Percentiles rank a stretch among this genome's conserved stretches.
Conservation (phyloP, 2,113 vertebrate species). For the Oplegnathus fasciatus region DNA sequence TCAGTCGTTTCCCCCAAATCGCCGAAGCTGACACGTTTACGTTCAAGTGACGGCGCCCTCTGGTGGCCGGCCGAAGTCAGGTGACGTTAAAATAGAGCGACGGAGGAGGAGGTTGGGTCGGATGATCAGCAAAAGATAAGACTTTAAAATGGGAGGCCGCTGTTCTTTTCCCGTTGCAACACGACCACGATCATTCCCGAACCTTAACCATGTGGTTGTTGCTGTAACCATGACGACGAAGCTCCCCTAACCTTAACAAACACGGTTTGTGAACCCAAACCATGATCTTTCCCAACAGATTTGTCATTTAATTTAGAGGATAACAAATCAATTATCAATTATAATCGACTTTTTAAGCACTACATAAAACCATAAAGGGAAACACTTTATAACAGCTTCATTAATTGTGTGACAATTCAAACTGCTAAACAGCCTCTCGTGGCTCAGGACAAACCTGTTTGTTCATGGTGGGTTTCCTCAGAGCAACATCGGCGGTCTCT, state of each 20-base stretch:
- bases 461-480: slow-evolving; percentile 42
- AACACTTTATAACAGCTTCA: not conserved
- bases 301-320: not conserved
- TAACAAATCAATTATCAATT: not conserved
- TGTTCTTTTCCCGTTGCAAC: not conserved
- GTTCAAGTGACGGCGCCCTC: not conserved
- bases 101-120: not conserved
- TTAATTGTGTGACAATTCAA: not conserved
- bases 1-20: not conserved
- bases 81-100: not conserved
- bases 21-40: not conserved
- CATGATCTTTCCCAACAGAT: not conserved
- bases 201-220: not conserved
- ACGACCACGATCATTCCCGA: not conserved
- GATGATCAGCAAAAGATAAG: not conserved
- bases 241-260: no score
- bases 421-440: no score
- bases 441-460: slow-evolving; percentile 44
- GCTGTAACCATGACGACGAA: not conserved
- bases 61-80: not conserved
- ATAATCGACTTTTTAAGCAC: not conserved
- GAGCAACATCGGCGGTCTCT: slow-evolving; percentile 11
- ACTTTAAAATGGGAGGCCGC: not conserved
- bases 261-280: not conserved
- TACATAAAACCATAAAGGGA: not conserved